A percentile compares a stretch with the other conserved stretches of the same genome.
Conservation (phyloP, 1,140 invertebrate species). For the Aleiodes sp. region DNA sequence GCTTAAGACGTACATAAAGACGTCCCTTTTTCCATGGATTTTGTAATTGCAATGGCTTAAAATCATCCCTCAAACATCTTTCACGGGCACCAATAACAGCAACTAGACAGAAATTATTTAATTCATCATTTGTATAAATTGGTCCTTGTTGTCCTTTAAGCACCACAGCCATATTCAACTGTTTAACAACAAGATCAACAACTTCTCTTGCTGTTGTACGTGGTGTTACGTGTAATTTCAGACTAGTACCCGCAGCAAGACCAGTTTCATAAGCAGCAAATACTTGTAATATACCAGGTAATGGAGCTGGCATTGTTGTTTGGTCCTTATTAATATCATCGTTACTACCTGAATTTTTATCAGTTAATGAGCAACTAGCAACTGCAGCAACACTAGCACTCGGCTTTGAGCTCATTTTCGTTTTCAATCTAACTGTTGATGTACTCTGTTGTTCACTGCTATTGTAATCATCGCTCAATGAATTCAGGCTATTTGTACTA, state of each 20-base stretch:
- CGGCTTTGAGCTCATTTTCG: conserved; percentile 49
- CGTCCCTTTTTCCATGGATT: conserved; percentile 95
- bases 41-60: conserved; percentile 89
- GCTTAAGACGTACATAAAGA: conserved; percentile 89
- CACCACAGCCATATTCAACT: conserved; percentile 91
- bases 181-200: conserved; percentile 91
- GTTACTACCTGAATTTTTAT: conserved; percentile 43
- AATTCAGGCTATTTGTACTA: conserved; percentile 67
- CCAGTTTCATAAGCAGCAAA: conserved; percentile 96
- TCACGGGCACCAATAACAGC: conserved; percentile 93
- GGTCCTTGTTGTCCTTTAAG: conserved; percentile 86
- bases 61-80: conserved; percentile 91
- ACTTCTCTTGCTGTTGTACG: conserved; percentile 92
- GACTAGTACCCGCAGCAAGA: conserved; percentile 87
- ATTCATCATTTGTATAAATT: conserved; percentile 81
- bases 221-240: conserved; percentile 91
- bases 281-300: conserved; percentile 75
- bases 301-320: conserved; percentile 54
- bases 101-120: conserved; percentile 91
- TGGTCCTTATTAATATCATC: conserved; percentile 58
- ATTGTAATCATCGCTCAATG: conserved; percentile 67
- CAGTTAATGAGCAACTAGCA: conserved; percentile 37
- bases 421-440: conserved; percentile 31
- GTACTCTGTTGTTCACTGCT: neutral
- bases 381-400: conserved; percentile 59